Percentiles rank a stretch among this genome's conserved stretches.
phyloP scores from a whole-genome alignment of 2,888 invertebrate genomes.

The Amitus sp. region DNA sequence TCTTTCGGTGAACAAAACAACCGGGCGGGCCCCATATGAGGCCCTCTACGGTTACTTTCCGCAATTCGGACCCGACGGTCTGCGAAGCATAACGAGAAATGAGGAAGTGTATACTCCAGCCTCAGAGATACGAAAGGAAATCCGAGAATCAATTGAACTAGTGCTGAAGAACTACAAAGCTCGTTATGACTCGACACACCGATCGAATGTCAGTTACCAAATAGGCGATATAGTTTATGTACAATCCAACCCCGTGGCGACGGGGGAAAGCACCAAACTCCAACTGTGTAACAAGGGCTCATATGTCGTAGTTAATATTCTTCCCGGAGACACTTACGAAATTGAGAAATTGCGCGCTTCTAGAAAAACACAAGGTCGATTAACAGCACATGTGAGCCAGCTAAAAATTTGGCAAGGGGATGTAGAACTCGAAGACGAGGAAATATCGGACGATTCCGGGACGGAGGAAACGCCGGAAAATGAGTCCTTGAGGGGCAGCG shows the following conservation, averaged over 20 bases:
- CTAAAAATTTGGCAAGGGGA: conserved; percentile 26
- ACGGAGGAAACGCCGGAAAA: too few species aligned
- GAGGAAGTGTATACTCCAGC: neutral
- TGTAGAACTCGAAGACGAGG: too few species aligned
- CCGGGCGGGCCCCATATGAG: conserved; percentile 30
- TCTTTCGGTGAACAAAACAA: conserved; percentile 21
- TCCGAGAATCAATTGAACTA: too few species aligned
- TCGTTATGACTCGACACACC: conserved; percentile 7
- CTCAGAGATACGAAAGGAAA: conserved; percentile 9
- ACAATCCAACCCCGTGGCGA: conserved; percentile 11
- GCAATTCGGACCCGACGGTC: conserved; percentile 10
- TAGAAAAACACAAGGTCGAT: neutral
- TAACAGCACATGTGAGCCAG: conserved; percentile 24
- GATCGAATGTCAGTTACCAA: conserved; percentile 6
- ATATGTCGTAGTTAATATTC: conserved; percentile 4
- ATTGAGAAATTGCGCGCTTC: neutral
- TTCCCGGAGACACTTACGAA: conserved; percentile 14
- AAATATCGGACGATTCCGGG: too few species aligned
- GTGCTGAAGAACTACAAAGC: conserved; percentile 11
- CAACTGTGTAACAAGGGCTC: conserved; percentile 17
- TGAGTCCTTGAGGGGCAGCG: too few species aligned
- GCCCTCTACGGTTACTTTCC: conserved; percentile 28
- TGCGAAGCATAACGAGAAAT: neutral
- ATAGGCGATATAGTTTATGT: conserved; percentile 22
- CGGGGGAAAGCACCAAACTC: conserved; percentile 21